A percentile compares a stretch with the other conserved stretches of the same genome.
Evolutionary conservation across 2,797 vertebrate species (phyloP).

Genomic region (Todus mexicanus): DNA sequence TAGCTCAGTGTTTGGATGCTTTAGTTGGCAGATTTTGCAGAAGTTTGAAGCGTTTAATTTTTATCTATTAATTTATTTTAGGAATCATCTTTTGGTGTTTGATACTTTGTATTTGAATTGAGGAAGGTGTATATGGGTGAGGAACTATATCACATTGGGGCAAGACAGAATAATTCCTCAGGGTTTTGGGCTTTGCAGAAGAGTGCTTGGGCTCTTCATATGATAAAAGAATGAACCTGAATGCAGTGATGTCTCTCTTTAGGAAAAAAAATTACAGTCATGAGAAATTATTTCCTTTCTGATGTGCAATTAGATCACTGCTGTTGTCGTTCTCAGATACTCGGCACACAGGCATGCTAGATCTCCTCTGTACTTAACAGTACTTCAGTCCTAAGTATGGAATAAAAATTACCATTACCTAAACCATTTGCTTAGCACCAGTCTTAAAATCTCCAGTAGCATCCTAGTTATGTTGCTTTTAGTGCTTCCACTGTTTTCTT

Average conservation of each 20-base stretch:
- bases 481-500: neutral
- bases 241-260: neutral
- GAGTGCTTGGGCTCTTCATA: neutral
- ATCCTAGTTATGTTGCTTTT: neutral
- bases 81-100: neutral
- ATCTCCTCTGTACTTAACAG: neutral
- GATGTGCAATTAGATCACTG: rapidly evolving
- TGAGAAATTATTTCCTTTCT: neutral
- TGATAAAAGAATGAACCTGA: neutral
- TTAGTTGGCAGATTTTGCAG: neutral
- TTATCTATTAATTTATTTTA: neutral
- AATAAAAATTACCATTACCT: neutral
- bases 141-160: neutral
- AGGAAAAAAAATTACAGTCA: neutral
- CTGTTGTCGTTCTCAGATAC: neutral
- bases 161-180: neutral
- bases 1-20: neutral
- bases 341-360: neutral
- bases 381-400: neutral
- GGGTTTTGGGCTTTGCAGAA: neutral
- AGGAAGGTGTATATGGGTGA: neutral
- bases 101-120: neutral
- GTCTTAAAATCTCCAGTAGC: neutral
- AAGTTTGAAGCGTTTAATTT: neutral
- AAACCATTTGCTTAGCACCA: neutral